Evolutionary conservation across 2,797 vertebrate genomes (phyloP), one percentile per base, ranked within the genome.

Genomic region (Podarcis siculus): DNA sequence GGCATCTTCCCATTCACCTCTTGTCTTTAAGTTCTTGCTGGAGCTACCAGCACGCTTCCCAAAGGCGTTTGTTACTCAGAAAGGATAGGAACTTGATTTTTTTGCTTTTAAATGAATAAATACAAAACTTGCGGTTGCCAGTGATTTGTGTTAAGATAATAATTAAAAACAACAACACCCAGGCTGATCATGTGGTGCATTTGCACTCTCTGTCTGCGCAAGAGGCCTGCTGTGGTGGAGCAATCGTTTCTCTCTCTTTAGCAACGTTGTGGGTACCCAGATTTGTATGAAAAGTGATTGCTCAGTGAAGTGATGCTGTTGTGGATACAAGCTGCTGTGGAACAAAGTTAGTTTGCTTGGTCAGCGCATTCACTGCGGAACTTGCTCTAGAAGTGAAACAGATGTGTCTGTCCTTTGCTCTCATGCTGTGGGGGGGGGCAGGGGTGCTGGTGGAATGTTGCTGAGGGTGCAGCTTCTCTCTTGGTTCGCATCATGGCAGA

Each of bases 401-500:
- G 55, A 66, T 67, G 71, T 76, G 61, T 27, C 17, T 49, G 27
- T 4, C 32, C 58, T 45, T 27, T 75, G 37, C 37, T 73, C 32
- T 73, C 67, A 13, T 25, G 9, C 13, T 35, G 23, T 64, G 61
- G 30, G 58, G 10, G 32, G 23, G 12, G 5, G 17, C 17, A n/a
- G 55, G 23, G 6, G 7, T 69, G 42, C 61, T 88, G 45, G 35
- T 69, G 32, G 39, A 73, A 76, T 89, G 83, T 82, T 89, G 83
- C 88, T 89, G 83, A 86, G 71, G 42, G 72, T n/a, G 83, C 88
- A 76, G 3, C 58, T 89, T 81, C 42, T 76, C 27, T 71, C 42
- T 69, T 67, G 69, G 39, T 85, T 85, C 27, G 67, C 79, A 67
- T 81, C 32, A 32, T 8, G 9, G 12, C 71, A 23, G 61, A 79